These are phyloP conservation scores for Anastrepha obliqua DNA, from an alignment of 1,140 invertebrate species.

Conservation along the genomic window DNA sequence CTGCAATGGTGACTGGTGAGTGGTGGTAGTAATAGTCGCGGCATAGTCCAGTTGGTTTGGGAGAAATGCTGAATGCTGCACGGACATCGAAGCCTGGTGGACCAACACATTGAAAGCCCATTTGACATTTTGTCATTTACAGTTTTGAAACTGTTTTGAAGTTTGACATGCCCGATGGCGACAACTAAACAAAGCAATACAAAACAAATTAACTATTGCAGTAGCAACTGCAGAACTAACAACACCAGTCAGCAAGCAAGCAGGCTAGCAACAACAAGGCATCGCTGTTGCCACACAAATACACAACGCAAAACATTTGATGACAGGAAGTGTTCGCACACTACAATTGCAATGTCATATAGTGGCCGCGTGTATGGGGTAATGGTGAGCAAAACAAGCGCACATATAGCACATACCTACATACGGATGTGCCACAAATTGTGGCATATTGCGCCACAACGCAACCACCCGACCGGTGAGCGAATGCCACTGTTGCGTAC, in stretches of 20 bases:
- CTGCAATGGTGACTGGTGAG: not conserved
- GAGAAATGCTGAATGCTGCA: not conserved
- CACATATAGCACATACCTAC: not conserved
- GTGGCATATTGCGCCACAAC: constrained; percentile 25
- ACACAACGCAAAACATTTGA: constrained; percentile 11
- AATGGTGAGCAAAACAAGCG: not conserved
- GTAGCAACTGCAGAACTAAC: constrained; percentile 54
- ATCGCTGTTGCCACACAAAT: not conserved
- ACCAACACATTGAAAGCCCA: constrained; percentile 68
- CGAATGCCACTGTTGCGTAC: constrained; percentile 30
- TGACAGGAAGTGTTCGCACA: constrained; percentile 46
- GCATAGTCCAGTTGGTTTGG: too few species aligned
- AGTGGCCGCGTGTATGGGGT: not conserved
- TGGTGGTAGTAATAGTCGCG: not conserved
- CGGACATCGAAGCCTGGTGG: not conserved
- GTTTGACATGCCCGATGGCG: constrained; percentile 66
- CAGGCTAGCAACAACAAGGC: constrained; percentile 35
- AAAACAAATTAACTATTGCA: constrained; percentile 53
- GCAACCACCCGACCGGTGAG: constrained; percentile 6
- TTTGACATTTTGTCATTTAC: constrained; percentile 74
- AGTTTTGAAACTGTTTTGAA: constrained; percentile 73
- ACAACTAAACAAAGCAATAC: constrained; percentile 59
- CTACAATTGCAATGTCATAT: not conserved
- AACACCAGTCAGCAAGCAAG: constrained; percentile 15
- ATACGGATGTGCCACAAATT: not conserved